These are phyloP conservation scores for Acanthurus tractus DNA, from an alignment of 2,797 vertebrate species.

Conservation along the genomic window DNA sequence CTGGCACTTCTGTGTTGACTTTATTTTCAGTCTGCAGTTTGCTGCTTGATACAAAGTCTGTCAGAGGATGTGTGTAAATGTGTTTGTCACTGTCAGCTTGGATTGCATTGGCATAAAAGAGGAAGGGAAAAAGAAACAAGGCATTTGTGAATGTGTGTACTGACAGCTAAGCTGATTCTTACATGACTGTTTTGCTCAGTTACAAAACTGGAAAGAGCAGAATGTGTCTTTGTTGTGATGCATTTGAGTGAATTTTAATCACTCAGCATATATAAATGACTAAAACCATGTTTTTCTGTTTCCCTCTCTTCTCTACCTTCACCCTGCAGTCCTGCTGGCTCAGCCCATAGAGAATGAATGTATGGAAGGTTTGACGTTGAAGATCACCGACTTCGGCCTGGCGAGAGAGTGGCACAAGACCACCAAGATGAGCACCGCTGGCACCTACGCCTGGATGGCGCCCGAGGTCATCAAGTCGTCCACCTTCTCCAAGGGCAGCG, in stretches of 20 bases:
- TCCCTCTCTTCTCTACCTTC: background rate
- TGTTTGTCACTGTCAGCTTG: conserved; percentile 8
- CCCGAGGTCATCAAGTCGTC: conserved; percentile 94
- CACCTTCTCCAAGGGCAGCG: conserved; percentile 93
- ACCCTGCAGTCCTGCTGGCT: conserved; percentile 87
- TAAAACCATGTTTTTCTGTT: background rate
- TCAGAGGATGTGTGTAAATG: conserved; percentile 6
- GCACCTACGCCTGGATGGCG: conserved; percentile 95
- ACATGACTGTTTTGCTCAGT: background rate
- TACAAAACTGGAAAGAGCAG: background rate
- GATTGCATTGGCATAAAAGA: conserved; percentile 27
- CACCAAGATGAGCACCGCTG: conserved; percentile 93
- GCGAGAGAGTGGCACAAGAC: conserved; percentile 95
- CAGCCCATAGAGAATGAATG: conserved; percentile 90
- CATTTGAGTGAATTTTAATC: background rate
- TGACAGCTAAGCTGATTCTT: conserved; percentile 5
- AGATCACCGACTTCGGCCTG: conserved; percentile 93
- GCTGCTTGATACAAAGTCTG: background rate
- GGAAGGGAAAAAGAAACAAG: conserved; percentile 59
- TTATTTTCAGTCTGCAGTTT: no score
- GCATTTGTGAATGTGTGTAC: conserved; percentile 12
- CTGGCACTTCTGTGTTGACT: no score
- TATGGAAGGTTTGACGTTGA: conserved; percentile 90
- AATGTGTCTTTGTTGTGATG: background rate
- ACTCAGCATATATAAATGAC: background rate